phyloP scores from a whole-genome alignment of 1,140 invertebrate genomes.

The Formica exsecta region DNA sequence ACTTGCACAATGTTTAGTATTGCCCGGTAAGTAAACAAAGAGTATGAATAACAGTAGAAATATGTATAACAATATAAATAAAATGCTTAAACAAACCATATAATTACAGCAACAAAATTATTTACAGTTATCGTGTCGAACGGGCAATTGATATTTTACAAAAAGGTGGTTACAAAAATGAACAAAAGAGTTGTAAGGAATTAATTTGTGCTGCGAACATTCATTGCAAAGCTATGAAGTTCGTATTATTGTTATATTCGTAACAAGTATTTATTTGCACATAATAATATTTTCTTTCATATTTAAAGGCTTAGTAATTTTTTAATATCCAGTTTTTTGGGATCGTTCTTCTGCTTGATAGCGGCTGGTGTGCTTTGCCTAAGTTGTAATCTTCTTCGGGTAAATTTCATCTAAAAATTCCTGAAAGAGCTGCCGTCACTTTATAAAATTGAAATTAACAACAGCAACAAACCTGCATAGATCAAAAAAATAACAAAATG shows the following conservation, averaged over 20 bases:
- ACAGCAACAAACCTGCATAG: not conserved
- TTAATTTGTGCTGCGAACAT: constrained; percentile 29
- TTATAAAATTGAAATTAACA: too few relatives aligned
- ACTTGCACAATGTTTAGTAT: constrained; percentile 21
- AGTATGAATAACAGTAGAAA: too few relatives aligned
- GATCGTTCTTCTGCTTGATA: constrained; percentile 29
- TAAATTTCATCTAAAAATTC: not conserved
- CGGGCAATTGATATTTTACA: not conserved
- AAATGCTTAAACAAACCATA: not conserved
- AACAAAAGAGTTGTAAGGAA: not conserved
- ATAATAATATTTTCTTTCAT: not conserved
- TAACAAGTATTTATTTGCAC: not conserved
- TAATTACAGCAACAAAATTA: not conserved
- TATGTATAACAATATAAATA: too few relatives aligned
- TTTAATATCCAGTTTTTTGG: not conserved
- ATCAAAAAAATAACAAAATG: too few relatives aligned
- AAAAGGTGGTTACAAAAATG: not conserved
- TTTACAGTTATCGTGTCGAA: constrained; percentile 35
- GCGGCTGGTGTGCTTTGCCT: not conserved
- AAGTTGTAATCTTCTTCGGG: not conserved
- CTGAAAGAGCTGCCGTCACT: not conserved
- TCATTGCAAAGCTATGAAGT: constrained; percentile 38
- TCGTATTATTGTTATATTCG: not conserved
- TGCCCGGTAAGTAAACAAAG: not conserved
- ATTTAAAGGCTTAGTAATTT: not conserved